Conservation (phyloP, 2,888 invertebrate species). For the Petrolisthes manimaculis region DNA sequence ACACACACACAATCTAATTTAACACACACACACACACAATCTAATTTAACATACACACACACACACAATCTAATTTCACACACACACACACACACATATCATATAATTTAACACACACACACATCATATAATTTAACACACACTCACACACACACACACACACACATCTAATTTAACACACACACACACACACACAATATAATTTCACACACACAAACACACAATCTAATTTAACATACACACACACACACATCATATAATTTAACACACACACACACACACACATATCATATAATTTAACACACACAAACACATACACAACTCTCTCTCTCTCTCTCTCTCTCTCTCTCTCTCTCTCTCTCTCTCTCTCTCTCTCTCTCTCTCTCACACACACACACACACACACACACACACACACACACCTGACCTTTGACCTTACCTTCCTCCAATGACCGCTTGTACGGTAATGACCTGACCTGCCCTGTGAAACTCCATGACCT, state of each 20-base stretch:
- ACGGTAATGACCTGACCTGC: constrained; percentile 91
- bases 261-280: neutral
- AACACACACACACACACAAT: no score
- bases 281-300: neutral
- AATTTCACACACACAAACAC: no score
- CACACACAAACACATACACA: neutral
- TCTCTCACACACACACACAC: neutral
- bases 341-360: neutral
- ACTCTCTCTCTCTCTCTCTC: neutral
- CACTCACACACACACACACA: neutral
- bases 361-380: neutral
- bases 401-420: neutral
- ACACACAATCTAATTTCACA: no score
- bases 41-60: no score
- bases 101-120: no score
- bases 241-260: neutral
- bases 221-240: no score
- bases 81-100: no score
- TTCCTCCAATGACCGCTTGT: constrained; percentile 86
- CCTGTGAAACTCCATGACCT: constrained; percentile 89
- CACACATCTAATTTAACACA: no score
- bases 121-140: neutral
- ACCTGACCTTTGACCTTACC: constrained; percentile 73
- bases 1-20: no score
- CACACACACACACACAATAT: no score